Evolutionary conservation across 2,797 vertebrate genomes (phyloP).

Genomic region (Catamblyrhynchus diadema): DNA sequence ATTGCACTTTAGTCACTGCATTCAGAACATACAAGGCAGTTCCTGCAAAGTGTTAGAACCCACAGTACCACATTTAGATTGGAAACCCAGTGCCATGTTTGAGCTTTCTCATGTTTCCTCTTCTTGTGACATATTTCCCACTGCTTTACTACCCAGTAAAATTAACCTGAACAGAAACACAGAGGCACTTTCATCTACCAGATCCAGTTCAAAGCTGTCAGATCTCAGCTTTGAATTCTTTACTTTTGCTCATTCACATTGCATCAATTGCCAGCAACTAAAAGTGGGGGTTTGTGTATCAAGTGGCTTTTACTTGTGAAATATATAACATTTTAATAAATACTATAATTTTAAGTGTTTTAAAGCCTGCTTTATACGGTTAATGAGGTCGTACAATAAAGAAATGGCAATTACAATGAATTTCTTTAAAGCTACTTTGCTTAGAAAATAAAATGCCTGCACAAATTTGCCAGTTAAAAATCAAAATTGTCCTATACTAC

Average conservation of each 20-base stretch:
- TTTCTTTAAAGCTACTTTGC: background rate
- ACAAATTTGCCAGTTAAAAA: constrained; percentile 42
- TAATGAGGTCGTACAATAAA: constrained; percentile 30
- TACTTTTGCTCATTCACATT: background rate
- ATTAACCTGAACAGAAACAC: background rate
- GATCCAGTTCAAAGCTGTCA: background rate
- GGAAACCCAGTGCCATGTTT: background rate
- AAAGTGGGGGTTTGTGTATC: background rate
- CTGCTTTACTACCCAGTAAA: background rate
- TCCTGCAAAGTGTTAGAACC: background rate
- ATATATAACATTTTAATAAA: constrained; percentile 6
- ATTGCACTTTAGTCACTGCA: background rate
- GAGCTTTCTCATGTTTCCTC: background rate
- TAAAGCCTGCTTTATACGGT: background rate
- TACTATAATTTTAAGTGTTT: background rate
- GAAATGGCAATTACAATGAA: constrained; percentile 23
- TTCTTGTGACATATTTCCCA: background rate
- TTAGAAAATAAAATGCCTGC: constrained; percentile 49
- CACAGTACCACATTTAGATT: background rate
- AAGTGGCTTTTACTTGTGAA: background rate
- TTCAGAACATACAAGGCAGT: background rate
- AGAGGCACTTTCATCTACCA: background rate
- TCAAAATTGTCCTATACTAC: constrained; percentile 14
- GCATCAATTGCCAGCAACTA: background rate
- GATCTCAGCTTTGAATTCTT: background rate